Evolutionary conservation across 2,888 invertebrate species (phyloP).

Genomic region (Amphipyra berbera): DNA sequence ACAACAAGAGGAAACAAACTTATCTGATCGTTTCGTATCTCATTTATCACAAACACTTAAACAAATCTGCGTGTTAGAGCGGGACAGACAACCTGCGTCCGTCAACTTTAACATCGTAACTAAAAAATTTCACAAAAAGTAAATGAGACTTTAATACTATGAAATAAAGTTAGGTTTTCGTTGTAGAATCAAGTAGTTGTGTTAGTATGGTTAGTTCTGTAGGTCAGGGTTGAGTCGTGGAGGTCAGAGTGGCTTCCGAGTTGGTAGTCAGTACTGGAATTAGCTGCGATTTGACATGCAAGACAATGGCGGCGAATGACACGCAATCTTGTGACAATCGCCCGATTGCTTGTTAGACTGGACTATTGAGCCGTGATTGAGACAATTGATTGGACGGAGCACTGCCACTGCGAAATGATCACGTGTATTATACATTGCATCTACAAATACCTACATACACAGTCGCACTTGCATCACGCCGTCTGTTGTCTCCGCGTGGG

Average conservation of each 20-base stretch:
- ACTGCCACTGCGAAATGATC: background rate
- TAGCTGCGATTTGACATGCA: conserved; percentile 42
- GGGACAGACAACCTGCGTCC: conserved; percentile 23
- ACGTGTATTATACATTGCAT: background rate
- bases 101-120: conserved; percentile 19
- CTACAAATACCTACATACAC: background rate
- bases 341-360: background rate
- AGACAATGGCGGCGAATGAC: conserved; percentile 24
- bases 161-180: conserved; percentile 27
- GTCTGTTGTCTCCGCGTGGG: background rate
- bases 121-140: background rate
- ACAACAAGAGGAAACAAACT: conserved; percentile 36
- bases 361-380: no score
- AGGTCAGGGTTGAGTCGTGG: conserved; percentile 52
- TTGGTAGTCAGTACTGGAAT: conserved; percentile 23
- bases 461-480: background rate
- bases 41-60: conserved; percentile 44
- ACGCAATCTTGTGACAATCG: conserved; percentile 13
- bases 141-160: conserved; percentile 20
- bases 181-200: background rate
- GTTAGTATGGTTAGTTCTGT: conserved; percentile 14
- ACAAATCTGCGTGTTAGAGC: conserved; percentile 45
- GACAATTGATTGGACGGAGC: background rate
- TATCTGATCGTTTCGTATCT: conserved; percentile 52
- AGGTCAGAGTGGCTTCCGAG: conserved; percentile 47